These are phyloP conservation scores for Platichthys flesus DNA, from an alignment of 2,113 vertebrate species.

Conservation along the genomic window DNA sequence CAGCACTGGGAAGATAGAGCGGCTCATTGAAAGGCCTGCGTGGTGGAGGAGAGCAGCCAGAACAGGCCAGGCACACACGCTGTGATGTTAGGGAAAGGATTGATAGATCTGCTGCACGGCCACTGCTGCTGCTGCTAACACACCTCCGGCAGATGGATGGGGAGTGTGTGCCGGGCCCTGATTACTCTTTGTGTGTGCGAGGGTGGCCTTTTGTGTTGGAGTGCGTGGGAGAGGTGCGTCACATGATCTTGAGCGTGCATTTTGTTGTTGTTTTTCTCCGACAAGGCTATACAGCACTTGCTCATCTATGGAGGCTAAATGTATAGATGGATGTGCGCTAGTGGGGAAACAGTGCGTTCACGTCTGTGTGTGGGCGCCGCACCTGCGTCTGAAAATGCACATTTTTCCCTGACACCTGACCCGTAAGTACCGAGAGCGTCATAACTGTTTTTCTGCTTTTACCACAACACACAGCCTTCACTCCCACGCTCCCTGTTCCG, in stretches of 20 bases:
- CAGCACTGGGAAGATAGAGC: slow-evolving; percentile 60
- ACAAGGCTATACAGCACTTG: slow-evolving; percentile 27
- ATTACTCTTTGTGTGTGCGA: slow-evolving; percentile 50
- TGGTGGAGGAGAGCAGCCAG: slow-evolving; percentile 67
- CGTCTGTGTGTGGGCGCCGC: slow-evolving; percentile 29
- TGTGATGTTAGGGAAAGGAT: slow-evolving; percentile 69
- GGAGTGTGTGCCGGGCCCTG: slow-evolving; percentile 55
- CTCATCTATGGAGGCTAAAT: slow-evolving; percentile 20
- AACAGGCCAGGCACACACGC: slow-evolving; percentile 61
- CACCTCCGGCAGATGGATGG: slow-evolving; percentile 75
- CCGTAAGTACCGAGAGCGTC: slow-evolving; percentile 37
- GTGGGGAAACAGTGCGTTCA: background rate
- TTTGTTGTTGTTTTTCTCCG: slow-evolving; percentile 32
- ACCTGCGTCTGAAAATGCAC: background rate
- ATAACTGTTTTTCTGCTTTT: slow-evolving; percentile 34
- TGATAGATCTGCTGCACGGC: slow-evolving; percentile 71
- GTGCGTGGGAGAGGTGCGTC: slow-evolving; percentile 68
- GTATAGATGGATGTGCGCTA: slow-evolving; percentile 35
- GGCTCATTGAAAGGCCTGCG: slow-evolving; percentile 62
- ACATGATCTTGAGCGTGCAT: slow-evolving; percentile 50
- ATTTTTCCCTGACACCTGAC: slow-evolving; percentile 54
- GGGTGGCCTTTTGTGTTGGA: slow-evolving; percentile 55
- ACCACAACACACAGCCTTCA: slow-evolving; percentile 31
- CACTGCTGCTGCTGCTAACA: slow-evolving; percentile 61
- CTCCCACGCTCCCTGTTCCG: slow-evolving; percentile 55